phyloP scores from a whole-genome alignment of 2,113 vertebrate species.

The Elgaria multicarinata region DNA sequence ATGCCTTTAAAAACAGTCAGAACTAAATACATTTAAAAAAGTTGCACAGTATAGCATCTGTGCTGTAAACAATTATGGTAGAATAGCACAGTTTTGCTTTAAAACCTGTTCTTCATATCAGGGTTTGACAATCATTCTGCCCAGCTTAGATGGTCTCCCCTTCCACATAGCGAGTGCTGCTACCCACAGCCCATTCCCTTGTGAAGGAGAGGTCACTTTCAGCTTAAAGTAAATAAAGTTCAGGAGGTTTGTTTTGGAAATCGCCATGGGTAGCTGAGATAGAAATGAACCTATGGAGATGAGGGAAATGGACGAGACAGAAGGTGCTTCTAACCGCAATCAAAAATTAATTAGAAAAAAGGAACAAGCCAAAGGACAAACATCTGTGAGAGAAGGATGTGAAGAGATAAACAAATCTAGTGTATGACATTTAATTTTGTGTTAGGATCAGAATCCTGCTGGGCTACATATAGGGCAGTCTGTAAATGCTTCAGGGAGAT shows the following conservation, averaged over 20 bases:
- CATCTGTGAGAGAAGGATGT: slow-evolving; percentile 71
- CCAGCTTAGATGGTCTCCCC: not conserved
- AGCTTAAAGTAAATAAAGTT: slow-evolving; percentile 40
- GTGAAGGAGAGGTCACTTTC: slow-evolving; percentile 37
- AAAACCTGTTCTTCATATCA: not conserved
- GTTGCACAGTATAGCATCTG: not conserved
- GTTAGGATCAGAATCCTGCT: slow-evolving; percentile 64
- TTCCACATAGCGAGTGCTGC: not conserved
- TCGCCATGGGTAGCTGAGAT: slow-evolving; percentile 35
- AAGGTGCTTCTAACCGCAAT: slow-evolving; percentile 77
- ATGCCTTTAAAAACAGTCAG: too few relatives aligned
- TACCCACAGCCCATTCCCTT: not conserved
- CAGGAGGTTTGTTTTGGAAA: not conserved
- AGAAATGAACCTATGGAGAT: slow-evolving; percentile 53
- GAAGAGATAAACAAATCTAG: slow-evolving; percentile 68
- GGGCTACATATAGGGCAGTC: slow-evolving; percentile 51
- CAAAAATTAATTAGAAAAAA: slow-evolving; percentile 78
- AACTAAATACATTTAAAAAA: not conserved
- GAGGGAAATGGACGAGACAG: slow-evolving; percentile 66
- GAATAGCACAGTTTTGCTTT: not conserved
- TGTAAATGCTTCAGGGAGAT: slow-evolving; percentile 25
- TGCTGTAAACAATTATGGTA: not conserved
- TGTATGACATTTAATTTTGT: slow-evolving; percentile 56
- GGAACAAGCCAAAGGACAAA: slow-evolving; percentile 79
- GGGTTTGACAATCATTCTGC: not conserved